Evolutionary conservation across 2,797 vertebrate species (phyloP).

Genomic region (Alca torda): DNA sequence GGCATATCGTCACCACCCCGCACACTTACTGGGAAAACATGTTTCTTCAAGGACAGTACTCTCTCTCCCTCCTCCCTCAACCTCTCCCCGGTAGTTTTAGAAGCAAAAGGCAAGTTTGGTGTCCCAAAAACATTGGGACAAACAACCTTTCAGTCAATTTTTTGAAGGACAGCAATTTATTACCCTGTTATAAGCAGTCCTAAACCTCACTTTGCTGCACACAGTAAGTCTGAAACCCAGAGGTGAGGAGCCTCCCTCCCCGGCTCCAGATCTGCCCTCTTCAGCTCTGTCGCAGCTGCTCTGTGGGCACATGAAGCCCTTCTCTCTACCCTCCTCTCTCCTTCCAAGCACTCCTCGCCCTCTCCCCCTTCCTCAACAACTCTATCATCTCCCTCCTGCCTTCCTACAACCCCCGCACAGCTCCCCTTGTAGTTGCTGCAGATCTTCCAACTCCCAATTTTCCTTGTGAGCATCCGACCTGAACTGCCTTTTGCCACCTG

Average conservation of each 20-base stretch:
- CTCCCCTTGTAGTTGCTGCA: not conserved
- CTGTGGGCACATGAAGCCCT: not conserved
- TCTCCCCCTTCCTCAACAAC: not conserved
- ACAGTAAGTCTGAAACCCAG: not conserved
- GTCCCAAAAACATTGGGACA: not conserved
- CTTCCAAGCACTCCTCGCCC: not conserved
- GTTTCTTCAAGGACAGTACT: constrained; percentile 20
- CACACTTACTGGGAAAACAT: constrained; percentile 5
- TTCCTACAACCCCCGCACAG: not conserved
- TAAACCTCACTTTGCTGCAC: not conserved
- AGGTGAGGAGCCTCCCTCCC: not conserved
- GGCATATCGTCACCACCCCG: not conserved
- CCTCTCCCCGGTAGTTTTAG: not conserved
- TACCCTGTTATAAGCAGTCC: not conserved
- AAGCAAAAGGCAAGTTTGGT: not conserved
- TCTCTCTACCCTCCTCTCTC: not conserved
- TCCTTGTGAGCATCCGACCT: not conserved
- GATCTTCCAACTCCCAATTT: not conserved
- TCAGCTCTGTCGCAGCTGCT: not conserved
- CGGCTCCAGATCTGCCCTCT: not conserved
- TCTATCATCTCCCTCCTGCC: not conserved
- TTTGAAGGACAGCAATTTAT: not conserved
- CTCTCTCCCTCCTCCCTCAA: not conserved
- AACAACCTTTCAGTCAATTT: not conserved
- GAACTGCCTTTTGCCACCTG: not conserved